Base-by-base conservation (phyloP, 2,113 vertebrate species). In the Peromyscus maniculatus region DNA sequence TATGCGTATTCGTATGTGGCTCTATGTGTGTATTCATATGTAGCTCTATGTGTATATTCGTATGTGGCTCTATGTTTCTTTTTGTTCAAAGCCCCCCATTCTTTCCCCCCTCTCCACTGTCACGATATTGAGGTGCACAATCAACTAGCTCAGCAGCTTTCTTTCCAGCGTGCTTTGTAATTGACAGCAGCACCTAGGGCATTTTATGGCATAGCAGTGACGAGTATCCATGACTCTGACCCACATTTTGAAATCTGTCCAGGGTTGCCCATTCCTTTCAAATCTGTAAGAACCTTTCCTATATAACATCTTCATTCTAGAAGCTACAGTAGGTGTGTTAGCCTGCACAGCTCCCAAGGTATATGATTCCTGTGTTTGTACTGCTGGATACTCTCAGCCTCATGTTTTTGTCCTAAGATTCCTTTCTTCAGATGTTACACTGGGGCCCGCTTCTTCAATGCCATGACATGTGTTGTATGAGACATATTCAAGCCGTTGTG, bases 241-340 rank as follows among this genome's bases (percentile, higher is more conserved):
- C 52, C 95, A 92, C 69, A 87, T 71, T 90, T 72, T n/a, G 49
- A 92, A 77, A 89, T 88, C 10, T 49, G 31, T 82, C 62, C 11
- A 24, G 17, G 52, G 39, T 87, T 71, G 10, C 67, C 36, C 7
- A 7, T 43, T 15, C 59, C 33, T 95, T 91, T 62, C 66, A 87
- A 26, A 52, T 46, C 64, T 71, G 7, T 74, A 17, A 93, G 46
- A 57, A 64, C 82, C 87, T 89, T 33, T 86, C 71, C 31, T 83
- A 33, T 2, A 0, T 89, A 90, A 64, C 19, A 78, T 86, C 62
- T 39, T 55, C 49, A 49, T 88, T 72, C 74, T 82, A 64, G 67
- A 75, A 75, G 72, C 93, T 83, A 7, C 62, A n/a, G 91, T 93
- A 75, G 91, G 57, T 80, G 10, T 86, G 55, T 78, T 46, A 87